Conservation (phyloP, 2,113 vertebrate genomes). For the Panthera leo region DNA sequence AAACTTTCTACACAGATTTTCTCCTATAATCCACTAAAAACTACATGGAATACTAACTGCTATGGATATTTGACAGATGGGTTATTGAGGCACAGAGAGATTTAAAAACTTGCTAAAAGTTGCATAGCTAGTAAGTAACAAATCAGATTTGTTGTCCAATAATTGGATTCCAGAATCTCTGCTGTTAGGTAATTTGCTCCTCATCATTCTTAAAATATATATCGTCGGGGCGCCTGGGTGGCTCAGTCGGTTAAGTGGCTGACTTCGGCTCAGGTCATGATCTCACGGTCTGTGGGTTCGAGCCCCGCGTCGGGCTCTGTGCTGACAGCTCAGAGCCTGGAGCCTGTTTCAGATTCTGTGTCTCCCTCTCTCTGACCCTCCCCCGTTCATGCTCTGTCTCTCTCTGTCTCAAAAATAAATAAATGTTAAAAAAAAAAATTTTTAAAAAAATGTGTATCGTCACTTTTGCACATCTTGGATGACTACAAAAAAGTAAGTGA, state of each 20-base stretch:
- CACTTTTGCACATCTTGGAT: neutral
- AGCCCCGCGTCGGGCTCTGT: too few species aligned
- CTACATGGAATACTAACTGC: neutral
- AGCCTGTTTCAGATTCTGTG: too few species aligned
- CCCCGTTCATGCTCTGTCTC: too few species aligned
- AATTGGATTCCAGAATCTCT: neutral
- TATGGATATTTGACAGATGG: neutral
- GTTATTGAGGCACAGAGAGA: neutral
- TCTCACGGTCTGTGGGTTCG: too few species aligned
- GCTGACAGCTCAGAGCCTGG: too few species aligned
- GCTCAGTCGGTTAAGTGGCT: too few species aligned
- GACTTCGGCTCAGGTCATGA: too few species aligned
- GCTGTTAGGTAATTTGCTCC: neutral
- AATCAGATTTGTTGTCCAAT: neutral
- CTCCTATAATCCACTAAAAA: neutral
- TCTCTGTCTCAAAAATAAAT: too few species aligned
- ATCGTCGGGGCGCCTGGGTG: neutral
- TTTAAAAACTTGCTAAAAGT: neutral
- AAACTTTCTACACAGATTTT: neutral
- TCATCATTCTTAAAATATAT: neutral
- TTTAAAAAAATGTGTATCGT: neutral
- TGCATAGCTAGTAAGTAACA: neutral
- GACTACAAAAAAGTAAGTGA: neutral
- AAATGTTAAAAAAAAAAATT: too few species aligned
- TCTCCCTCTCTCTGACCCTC: too few species aligned